phyloP scores from a whole-genome alignment of 1,140 invertebrate species.

The Achroia grisella region DNA sequence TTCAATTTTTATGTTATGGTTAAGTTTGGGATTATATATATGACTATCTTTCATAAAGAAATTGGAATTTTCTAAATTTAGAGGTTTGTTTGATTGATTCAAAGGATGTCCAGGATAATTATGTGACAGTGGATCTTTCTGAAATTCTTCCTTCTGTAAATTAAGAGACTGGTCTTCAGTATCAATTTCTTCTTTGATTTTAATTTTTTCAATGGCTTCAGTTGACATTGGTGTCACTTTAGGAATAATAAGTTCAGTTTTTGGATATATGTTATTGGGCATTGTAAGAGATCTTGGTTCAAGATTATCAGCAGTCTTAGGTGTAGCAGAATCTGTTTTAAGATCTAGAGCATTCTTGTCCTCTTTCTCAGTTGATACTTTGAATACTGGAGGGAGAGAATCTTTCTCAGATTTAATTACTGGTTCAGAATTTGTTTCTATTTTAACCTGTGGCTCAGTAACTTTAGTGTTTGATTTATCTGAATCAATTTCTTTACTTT shows the following conservation, averaged over 20 bases:
- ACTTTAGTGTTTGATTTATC: conserved; percentile 42
- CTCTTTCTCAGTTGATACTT: conserved; percentile 47
- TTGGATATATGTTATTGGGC: conserved; percentile 52
- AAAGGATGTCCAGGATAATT: conserved; percentile 49
- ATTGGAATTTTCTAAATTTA: conserved; percentile 62
- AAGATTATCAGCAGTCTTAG: conserved; percentile 43
- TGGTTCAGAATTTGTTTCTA: conserved; percentile 37
- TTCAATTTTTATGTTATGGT: conserved; percentile 63
- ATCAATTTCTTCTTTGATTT: conserved; percentile 76
- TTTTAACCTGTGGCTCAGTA: conserved; percentile 41
- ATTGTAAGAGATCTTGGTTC: conserved; percentile 38
- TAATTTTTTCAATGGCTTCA: conserved; percentile 70
- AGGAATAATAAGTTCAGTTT: conserved; percentile 76
- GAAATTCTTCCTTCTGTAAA: conserved; percentile 62
- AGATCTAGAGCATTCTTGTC: conserved; percentile 51
- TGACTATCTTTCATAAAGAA: conserved; percentile 66
- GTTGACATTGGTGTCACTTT: conserved; percentile 69
- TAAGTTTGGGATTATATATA: conserved; percentile 59
- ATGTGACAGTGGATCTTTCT: conserved; percentile 61
- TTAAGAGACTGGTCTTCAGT: conserved; percentile 58
- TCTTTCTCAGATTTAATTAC: conserved; percentile 57
- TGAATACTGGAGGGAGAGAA: conserved; percentile 39
- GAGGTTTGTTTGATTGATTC: conserved; percentile 50
- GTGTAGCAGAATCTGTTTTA: conserved; percentile 46
- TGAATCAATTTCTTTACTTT: conserved; percentile 61